These are phyloP conservation scores for Megaleporinus macrocephalus DNA, from an alignment of 2,113 vertebrate genomes.

Conservation along the genomic window DNA sequence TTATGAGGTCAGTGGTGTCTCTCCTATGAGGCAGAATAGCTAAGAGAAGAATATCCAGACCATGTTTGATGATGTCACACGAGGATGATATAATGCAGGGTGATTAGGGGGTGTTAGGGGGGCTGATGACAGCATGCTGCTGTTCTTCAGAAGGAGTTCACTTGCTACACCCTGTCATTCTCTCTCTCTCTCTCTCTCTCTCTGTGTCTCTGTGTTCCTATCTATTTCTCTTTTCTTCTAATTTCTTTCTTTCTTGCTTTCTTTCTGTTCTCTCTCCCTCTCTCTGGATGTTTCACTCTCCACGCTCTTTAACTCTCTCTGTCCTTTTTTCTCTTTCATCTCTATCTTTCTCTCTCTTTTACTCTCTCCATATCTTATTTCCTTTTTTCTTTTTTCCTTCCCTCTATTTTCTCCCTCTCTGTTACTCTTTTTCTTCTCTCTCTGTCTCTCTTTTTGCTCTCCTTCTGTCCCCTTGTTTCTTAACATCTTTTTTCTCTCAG, in stretches of 20 bases:
- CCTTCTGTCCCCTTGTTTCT: slow-evolving; percentile 20
- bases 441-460: slow-evolving; percentile 23
- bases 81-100: slow-evolving; percentile 5
- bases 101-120: slow-evolving; percentile 1
- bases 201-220: too few species aligned
- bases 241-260: neutral
- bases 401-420: neutral
- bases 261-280: slow-evolving; percentile 9
- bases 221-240: slow-evolving; percentile 30
- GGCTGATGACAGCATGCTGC: neutral
- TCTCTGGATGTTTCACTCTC: slow-evolving; percentile 41
- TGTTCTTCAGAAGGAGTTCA: neutral
- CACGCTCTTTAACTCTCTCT: neutral
- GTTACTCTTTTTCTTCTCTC: neutral
- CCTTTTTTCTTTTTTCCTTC: neutral
- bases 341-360: neutral
- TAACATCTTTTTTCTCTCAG: neutral
- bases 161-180: neutral
- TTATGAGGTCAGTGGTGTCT: neutral
- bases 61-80: slow-evolving; percentile 7
- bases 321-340: neutral
- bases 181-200: neutral
- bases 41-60: neutral
- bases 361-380: slow-evolving; percentile 40
- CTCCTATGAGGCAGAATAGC: neutral